These are phyloP conservation scores for Recurvirostra avosetta DNA, from an alignment of 2,113 vertebrate species.

Conservation along the genomic window DNA sequence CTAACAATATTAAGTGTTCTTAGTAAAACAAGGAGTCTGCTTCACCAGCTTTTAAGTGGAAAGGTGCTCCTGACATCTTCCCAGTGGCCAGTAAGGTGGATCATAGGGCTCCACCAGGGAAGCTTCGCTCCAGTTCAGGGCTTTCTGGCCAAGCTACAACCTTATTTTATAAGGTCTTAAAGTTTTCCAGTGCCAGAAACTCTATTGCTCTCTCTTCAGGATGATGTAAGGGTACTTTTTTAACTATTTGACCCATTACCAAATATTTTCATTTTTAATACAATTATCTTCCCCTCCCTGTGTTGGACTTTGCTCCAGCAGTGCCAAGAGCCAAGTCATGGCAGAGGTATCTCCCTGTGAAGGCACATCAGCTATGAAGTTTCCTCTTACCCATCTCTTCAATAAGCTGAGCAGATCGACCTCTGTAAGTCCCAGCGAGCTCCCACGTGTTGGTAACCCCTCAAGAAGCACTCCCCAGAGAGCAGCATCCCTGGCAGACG, in stretches of 20 bases:
- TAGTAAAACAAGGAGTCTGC: background rate
- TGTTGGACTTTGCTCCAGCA: background rate
- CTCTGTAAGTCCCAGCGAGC: background rate
- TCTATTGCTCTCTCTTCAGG: background rate
- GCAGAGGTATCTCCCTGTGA: background rate
- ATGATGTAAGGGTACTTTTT: background rate
- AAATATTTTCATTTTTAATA: background rate
- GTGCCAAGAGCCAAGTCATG: background rate
- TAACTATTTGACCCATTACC: background rate
- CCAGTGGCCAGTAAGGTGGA: fast-evolving
- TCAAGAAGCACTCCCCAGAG: background rate
- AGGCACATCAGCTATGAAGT: background rate
- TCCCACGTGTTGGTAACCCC: background rate
- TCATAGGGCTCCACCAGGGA: background rate
- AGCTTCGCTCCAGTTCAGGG: background rate
- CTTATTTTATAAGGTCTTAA: background rate
- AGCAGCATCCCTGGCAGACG: background rate
- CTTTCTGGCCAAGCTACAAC: background rate
- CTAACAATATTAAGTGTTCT: background rate
- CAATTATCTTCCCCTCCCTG: background rate
- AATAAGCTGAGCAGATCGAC: background rate
- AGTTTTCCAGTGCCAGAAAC: background rate
- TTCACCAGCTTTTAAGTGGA: background rate
- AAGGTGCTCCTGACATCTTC: background rate
- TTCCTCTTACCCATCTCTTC: background rate